Evolutionary conservation across 2,113 vertebrate genomes (phyloP), one percentile per base, ranked within the genome.

Genomic region (Bagarius yarrelli): DNA sequence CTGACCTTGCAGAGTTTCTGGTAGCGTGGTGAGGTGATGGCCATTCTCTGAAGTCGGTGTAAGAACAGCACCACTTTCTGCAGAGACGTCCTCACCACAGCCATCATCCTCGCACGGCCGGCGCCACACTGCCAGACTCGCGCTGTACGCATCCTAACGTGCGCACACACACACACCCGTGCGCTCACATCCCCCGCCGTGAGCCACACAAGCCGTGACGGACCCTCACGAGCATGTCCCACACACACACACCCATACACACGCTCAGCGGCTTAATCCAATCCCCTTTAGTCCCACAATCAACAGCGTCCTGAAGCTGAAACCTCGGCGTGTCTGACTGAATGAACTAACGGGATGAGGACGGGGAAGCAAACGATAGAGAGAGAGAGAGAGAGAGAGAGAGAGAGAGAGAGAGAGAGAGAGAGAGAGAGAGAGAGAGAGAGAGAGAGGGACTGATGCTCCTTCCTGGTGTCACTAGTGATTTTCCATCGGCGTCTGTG

Each of bases 1-100:
- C 91, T 94, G 91, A 97, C 98, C 97, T 99, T 99, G 92, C 96
- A 98, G 87, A 99, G 96, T 94, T 99, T 99, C 94, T 98, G 98
- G 91, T 99, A 99, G 77, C 97, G 96, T 67, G 98, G 98, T 84
- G 97, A 98, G 87, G 96, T 97, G 93, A 98, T 96, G 90, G 98
- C 98, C 97, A 99, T 98, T 92, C 96, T 98, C 93, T 98, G 98
- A 86, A 99, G 96, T 91, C 96, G 95, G 94, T 98, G 98, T 89
- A 99, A 92, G 93, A 99, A 95, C 91, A 99, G 94, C 94, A 98
- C 96, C 97, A 99, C 98, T 96, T 99, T 98, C 95, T 98, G 98
- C 92, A 98, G 95, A 93, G 98, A 98, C 67, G 96, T 96, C 95
- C 95, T 95, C 94, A 98, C 98, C 94, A 98, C 96, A 93, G 98